These are phyloP conservation scores for Naja naja DNA, from an alignment of 2,113 vertebrate species.

Conservation along the genomic window DNA sequence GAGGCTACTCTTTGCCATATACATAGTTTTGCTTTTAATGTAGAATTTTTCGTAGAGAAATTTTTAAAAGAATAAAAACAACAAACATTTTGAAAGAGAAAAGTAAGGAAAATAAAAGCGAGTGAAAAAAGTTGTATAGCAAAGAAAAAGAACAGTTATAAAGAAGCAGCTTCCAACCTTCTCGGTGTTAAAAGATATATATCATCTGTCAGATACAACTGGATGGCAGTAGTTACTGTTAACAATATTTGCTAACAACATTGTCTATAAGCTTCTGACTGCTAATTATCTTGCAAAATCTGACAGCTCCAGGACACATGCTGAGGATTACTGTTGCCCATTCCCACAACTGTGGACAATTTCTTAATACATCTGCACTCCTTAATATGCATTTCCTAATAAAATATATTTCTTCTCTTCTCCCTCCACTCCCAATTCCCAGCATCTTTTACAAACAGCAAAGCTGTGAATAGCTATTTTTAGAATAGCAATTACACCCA, in stretches of 20 bases:
- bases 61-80: not conserved
- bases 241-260: not conserved
- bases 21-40: not conserved
- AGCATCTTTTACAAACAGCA: not conserved
- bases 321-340: not conserved
- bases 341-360: not conserved
- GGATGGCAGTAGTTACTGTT: not conserved
- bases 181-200: not conserved
- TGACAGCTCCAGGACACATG: too few species aligned
- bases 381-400: not conserved
- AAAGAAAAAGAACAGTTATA: not conserved
- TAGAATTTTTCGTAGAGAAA: not conserved
- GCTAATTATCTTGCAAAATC: not conserved
- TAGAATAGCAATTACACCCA: conserved; percentile 32
- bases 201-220: not conserved
- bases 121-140: not conserved
- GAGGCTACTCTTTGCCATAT: not conserved
- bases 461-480: conserved; percentile 26
- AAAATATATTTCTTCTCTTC: not conserved
- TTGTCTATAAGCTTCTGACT: not conserved
- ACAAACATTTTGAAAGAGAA: not conserved
- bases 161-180: not conserved
- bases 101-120: not conserved
- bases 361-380: not conserved
- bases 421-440: not conserved